These are phyloP conservation scores for Aeoliscus strigatus DNA, from an alignment of 2,797 vertebrate genomes.

Conservation along the genomic window DNA sequence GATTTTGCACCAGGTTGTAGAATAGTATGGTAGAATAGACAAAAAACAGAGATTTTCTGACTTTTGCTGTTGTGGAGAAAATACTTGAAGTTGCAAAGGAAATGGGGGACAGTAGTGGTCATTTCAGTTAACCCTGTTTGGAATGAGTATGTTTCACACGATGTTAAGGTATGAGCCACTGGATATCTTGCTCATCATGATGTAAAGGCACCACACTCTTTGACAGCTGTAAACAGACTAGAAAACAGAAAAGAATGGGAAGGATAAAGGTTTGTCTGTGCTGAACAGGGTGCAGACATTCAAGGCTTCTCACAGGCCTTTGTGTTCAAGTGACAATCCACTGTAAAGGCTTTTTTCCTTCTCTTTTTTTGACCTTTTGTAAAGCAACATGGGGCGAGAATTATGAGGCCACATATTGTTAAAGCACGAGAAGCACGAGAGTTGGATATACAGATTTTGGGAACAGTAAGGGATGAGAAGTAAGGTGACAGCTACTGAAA, in stretches of 20 bases:
- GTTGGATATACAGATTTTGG: conserved; percentile 38
- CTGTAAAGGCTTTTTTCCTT: conserved; percentile 66
- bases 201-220: conserved; percentile 67
- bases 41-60: conserved; percentile 72
- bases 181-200: conserved; percentile 70
- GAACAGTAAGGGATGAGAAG: conserved; percentile 35
- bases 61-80: conserved; percentile 74
- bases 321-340: conserved; percentile 82
- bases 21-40: conserved; percentile 69
- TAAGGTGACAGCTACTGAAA: conserved; percentile 72
- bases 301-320: conserved; percentile 69
- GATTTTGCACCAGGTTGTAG: conserved; percentile 73
- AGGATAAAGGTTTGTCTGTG: conserved; percentile 60
- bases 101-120: conserved; percentile 27
- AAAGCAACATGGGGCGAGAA: conserved; percentile 61
- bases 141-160: conserved; percentile 56
- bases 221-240: conserved; percentile 60
- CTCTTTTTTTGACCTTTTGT: conserved; percentile 61
- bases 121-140: conserved; percentile 54
- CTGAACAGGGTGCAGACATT: conserved; percentile 67
- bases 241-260: conserved; percentile 36
- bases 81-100: conserved; percentile 76
- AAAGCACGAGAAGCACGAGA: conserved; percentile 27
- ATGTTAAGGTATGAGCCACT: conserved; percentile 69
- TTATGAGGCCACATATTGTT: conserved; percentile 53